Evolutionary conservation across 2,113 vertebrate species (phyloP).

Genomic region (Pica pica): DNA sequence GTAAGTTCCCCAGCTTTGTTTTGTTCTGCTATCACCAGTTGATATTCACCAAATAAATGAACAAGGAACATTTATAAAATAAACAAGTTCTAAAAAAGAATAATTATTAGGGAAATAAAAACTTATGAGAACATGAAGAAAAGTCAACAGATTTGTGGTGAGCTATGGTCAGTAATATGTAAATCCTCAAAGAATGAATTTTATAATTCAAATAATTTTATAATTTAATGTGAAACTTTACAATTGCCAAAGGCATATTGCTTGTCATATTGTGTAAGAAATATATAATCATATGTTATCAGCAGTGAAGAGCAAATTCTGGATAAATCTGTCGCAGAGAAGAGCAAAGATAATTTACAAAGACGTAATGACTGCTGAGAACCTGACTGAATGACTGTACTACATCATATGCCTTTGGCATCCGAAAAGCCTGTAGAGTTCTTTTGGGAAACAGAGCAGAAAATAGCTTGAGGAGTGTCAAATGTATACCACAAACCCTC

Average conservation of each 20-base stretch:
- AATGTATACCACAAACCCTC: not conserved
- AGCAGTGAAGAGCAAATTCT: not conserved
- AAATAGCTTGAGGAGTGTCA: not conserved
- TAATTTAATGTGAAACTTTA: conserved; percentile 52
- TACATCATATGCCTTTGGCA: not conserved
- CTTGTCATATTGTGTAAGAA: conserved; percentile 16
- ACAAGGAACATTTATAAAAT: not conserved
- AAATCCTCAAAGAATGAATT: conserved; percentile 24
- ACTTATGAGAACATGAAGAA: not conserved
- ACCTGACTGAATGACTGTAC: not conserved
- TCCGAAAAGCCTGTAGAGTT: not conserved
- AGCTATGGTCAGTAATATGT: not conserved
- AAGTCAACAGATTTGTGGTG: not conserved
- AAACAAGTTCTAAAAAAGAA: not conserved
- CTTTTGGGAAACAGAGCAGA: not conserved
- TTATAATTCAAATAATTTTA: not conserved
- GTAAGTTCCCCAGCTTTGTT: not conserved
- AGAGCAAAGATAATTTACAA: not conserved
- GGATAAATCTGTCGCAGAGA: not conserved
- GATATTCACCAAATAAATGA: not conserved
- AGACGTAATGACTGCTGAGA: not conserved
- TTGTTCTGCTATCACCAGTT: not conserved
- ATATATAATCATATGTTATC: not conserved
- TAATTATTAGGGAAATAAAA: not conserved
- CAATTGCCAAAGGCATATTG: not conserved